Conservation (phyloP, 2,888 invertebrate species). For the Nebria salina region DNA sequence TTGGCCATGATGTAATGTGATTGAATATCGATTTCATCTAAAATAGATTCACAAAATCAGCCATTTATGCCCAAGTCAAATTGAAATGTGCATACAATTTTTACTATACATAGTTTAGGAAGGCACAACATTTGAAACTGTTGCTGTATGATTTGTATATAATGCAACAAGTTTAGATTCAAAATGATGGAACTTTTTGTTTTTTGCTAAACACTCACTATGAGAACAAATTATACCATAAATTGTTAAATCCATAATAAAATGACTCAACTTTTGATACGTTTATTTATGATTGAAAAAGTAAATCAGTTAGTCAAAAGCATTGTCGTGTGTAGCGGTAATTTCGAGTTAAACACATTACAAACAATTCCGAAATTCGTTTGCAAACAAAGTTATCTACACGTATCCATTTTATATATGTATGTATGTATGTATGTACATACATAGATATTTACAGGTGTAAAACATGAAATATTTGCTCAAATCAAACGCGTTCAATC, state of each 20-base stretch:
- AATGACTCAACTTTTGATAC: background rate
- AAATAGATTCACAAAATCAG: background rate
- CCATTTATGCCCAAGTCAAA: no score
- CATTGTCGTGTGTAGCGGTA: background rate
- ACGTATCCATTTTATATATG: background rate
- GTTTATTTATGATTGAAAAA: background rate
- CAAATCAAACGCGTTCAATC: constrained; percentile 42
- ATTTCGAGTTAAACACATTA: background rate
- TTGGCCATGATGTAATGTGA: constrained; percentile 43
- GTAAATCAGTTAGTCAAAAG: background rate
- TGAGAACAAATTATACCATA: no score
- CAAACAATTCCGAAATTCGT: constrained; percentile 1
- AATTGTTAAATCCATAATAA: background rate
- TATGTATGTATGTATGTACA: background rate
- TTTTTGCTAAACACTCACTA: no score
- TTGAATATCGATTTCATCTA: constrained; percentile 38
- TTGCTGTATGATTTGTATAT: no score
- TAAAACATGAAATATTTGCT: constrained; percentile 24
- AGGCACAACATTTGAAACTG: no score
- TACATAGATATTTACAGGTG: background rate
- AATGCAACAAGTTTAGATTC: no score
- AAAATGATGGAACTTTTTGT: no score
- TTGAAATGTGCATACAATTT: no score
- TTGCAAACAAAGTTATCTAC: constrained; percentile 2
- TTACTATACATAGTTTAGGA: no score